These are phyloP conservation scores for Wiebesia pumilae DNA, from an alignment of 1,140 invertebrate genomes.

Conservation along the genomic window DNA sequence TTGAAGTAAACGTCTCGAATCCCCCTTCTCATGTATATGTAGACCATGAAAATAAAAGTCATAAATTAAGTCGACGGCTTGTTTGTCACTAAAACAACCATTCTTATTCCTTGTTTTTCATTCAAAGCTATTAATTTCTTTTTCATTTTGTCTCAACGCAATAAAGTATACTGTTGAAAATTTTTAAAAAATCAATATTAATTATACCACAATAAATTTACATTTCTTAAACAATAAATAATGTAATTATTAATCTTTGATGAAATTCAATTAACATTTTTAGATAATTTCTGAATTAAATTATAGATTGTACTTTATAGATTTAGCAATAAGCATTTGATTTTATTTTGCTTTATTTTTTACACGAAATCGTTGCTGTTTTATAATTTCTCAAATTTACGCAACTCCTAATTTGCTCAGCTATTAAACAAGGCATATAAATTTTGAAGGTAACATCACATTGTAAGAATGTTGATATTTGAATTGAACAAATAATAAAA, in stretches of 20 bases:
- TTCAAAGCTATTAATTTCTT: neutral
- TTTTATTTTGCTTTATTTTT: neutral
- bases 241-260: neutral
- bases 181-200: neutral
- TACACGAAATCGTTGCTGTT: neutral
- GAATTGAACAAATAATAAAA: too few relatives aligned
- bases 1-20: neutral
- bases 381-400: neutral
- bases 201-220: neutral
- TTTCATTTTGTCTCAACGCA: neutral
- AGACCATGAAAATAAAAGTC: neutral
- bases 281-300: neutral
- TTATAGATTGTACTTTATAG: neutral
- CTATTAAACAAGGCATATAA: too few relatives aligned
- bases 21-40: neutral
- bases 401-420: neutral
- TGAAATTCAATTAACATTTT: neutral
- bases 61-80: conserved; percentile 33
- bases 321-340: neutral
- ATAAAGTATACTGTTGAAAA: neutral
- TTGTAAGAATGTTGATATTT: too few relatives aligned
- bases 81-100: conserved; percentile 31
- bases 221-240: neutral
- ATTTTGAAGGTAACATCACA: too few relatives aligned
- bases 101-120: conserved; percentile 1